Evolutionary conservation across 2,888 invertebrate species (phyloP), one percentile per base, ranked within the genome.

Genomic region (Neria commutata): DNA sequence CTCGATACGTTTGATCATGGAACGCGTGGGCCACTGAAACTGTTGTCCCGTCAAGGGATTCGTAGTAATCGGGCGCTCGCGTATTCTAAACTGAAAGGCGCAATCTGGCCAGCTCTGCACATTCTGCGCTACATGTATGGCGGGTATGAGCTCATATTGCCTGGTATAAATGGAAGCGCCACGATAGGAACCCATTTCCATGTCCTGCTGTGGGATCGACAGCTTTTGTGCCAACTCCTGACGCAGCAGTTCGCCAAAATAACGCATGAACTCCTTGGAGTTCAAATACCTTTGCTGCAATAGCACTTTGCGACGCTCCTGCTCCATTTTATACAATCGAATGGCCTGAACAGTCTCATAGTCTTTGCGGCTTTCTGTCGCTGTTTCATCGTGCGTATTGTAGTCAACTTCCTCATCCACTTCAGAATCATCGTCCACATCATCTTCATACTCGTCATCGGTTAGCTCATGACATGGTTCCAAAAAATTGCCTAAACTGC

Each of bases 61-160:
- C 49, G 80, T 83, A 48, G 85, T 83, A 17, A 83, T 82, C 45
- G 85, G 85, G 52, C 89, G 83, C 46, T 85, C 82, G 53, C 91
- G 83, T 52, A 85, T 80, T 19, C 86, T 81, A 86, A 91, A 92
- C 65, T 88, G 88, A 66, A 86, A 85, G 0, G 90, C 90, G 65
- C 86, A 85, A 64, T 85, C 84, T 0, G 92, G 92, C 91, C 91
- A 92, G n/a, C 87, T 84, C 66, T 85, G 81, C 1, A 70, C 72
- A 45, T 69, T 72, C 25, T 78, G 71, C 0, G 80, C 74, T 14
- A 79, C 75, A 63, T 78, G 76, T 19, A 91, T 82, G n/a, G 89
- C 87, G 8, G 92, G 91, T 68, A 88, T 85, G 11, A 92, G 84
- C 82, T 91, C 89, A 70, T 85, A 89, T 1, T 84, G 83, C 0